phyloP scores from a whole-genome alignment of 1,140 invertebrate species.

The Anoplolepis gracilipes region DNA sequence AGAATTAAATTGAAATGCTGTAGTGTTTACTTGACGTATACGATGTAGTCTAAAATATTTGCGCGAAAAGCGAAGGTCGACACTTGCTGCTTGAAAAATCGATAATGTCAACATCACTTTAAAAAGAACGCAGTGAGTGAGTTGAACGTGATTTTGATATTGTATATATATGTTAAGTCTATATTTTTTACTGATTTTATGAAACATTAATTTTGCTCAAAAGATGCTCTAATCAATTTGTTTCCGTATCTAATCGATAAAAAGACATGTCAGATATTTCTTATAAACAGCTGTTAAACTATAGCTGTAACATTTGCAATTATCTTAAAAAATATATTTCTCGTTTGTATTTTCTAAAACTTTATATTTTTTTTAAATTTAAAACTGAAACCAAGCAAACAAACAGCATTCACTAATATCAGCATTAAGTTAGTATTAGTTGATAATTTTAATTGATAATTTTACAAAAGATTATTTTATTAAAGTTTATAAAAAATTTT shows the following conservation, averaged over 20 bases:
- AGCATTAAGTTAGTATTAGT: too few relatives aligned
- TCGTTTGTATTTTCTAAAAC: too few relatives aligned
- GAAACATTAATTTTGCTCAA: constrained; percentile 8
- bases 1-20: constrained; percentile 56
- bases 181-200: neutral
- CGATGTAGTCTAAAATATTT: constrained; percentile 46
- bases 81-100: constrained; percentile 39
- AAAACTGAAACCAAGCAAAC: neutral
- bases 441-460: too few relatives aligned
- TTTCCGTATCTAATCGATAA: neutral
- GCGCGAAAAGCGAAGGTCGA: constrained; percentile 8
- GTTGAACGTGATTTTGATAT: constrained; percentile 30
- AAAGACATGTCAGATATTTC: too few relatives aligned
- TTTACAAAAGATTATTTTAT: too few relatives aligned
- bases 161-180: neutral
- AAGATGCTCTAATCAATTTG: constrained; percentile 9
- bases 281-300: neutral
- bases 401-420: too few relatives aligned
- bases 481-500: too few relatives aligned
- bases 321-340: neutral
- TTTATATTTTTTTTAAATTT: neutral
- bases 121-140: constrained; percentile 2
- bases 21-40: constrained; percentile 44
- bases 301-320: neutral
- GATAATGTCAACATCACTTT: constrained; percentile 40